A percentile compares a stretch with the other conserved stretches of the same genome.
phyloP scores from a whole-genome alignment of 2,888 invertebrate genomes.

The Aphidius colemani region DNA sequence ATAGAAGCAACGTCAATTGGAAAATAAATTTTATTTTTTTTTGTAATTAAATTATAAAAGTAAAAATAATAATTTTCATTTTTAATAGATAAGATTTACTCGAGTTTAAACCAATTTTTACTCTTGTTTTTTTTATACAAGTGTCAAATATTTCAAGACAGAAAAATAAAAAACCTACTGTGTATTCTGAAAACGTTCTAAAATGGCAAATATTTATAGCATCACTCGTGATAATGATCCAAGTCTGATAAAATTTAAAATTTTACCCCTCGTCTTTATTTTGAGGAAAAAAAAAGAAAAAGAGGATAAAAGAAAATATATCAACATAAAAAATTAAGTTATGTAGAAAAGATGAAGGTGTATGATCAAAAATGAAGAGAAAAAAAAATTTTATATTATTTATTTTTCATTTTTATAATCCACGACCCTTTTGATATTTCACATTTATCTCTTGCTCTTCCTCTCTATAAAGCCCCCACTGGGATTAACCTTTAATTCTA shows the following conservation, averaged over 20 bases:
- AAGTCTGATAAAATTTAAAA: too few relatives aligned
- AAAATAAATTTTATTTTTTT: not conserved
- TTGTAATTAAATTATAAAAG: too few relatives aligned
- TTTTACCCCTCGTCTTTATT: not conserved
- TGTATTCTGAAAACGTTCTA: too few relatives aligned
- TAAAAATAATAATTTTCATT: too few relatives aligned
- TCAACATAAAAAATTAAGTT: not conserved
- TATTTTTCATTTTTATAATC: conserved; percentile 35
- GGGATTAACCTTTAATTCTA: conserved; percentile 60
- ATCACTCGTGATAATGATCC: too few relatives aligned
- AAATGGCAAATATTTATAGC: too few relatives aligned
- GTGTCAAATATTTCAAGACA: too few relatives aligned
- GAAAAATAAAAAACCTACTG: too few relatives aligned
- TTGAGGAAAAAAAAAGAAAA: not conserved
- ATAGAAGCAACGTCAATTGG: not conserved
- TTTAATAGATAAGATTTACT: too few relatives aligned
- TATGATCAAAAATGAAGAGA: not conserved
- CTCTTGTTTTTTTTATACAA: too few relatives aligned
- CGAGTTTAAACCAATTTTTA: too few relatives aligned
- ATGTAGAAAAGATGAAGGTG: not conserved
- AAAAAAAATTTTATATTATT: not conserved
- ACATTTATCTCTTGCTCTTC: conserved; percentile 10
- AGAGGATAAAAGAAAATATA: not conserved
- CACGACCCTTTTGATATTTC: conserved; percentile 23
- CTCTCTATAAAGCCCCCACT: conserved; percentile 36